Base-by-base conservation (phyloP, 2,113 vertebrate species). In the Plotosus lineatus region DNA sequence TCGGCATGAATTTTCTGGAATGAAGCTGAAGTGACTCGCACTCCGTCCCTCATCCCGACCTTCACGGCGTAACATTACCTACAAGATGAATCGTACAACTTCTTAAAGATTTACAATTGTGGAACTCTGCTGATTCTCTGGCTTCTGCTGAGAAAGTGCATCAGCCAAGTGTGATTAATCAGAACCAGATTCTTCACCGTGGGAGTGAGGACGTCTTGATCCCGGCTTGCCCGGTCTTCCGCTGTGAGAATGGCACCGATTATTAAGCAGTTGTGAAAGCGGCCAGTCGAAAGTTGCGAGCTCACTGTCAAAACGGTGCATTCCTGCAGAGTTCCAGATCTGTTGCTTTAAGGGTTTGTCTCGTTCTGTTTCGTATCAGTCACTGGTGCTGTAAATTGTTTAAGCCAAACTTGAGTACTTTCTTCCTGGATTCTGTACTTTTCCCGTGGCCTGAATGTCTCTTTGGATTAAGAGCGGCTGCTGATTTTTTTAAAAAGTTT, bases 401-500 rank as follows among this genome's bases (percentile, higher is more conserved):
- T 65, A 46, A 69, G 81, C 53, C 75, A 73, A 81, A 80, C 77
- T 75, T 77, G 51, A 80, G 50, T 71, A 68, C 66, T 85, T 78
- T 85, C 79, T 81, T 87, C 83, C 42, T 84, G 83, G 82, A 58
- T 79, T 75, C 79, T 75, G 50, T 78, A 40, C 82, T 79, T 65
- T 73, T 73, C 61, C 78, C 53, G 73, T 82, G 75, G 73, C 36
- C 60, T 72, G 66, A 56, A 55, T 69, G 87, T 87, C 80, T 84
- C 82, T 78, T 85, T 73, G 80, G 85, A 88, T 89, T 86, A 87
- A 78, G 80, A 80, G 69, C 61, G 77, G 33, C 80, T 61, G 75
- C 85, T 86, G 83, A 79, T 73, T 69, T 76, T 78, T 77, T 82
- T n/a, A n/a, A n/a, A n/a, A n/a, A n/a, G n/a, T n/a, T 77, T 66